Evolutionary conservation across 2,888 invertebrate species (phyloP), one percentile per base, ranked within the genome.

Genomic region (Nemapogon koenigi): DNA sequence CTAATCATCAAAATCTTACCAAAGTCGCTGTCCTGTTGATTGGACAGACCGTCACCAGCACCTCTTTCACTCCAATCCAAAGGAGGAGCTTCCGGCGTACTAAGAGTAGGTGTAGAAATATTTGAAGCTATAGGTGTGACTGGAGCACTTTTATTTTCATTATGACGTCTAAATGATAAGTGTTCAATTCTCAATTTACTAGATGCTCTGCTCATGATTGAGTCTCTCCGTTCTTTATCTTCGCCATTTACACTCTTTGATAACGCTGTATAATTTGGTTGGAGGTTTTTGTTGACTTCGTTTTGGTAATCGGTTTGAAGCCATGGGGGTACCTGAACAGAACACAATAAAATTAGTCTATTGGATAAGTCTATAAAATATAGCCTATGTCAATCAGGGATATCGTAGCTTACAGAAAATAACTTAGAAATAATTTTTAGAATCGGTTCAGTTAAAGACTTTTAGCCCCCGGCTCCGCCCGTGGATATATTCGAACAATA

Each of bases 11-110:
- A 16, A n/a, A n/a, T n/a, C 56, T 72, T 69, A 84, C 89, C 89
- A 59, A 91, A 91, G 62, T 91, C 91, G 42, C 91, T 91, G 62
- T 93, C 93, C 19, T 90, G 91, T 57, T 90, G 91, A 62, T 89
- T 89, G 11, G 92, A 92, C 45, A 90, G 88, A 1, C 93, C 94
- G 59, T 94, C 94, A 0, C 86, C 90, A 3, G 88, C 85, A 3
- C 89, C 90, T 15, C 90, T 75, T 53, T 89, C 88, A 35, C 83
- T 81, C 88, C 89, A 90, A 47, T 88, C 87, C 16, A 86, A 69
- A 1, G 80, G 81, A 39, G 66, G 65, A 41, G 81, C 79, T 2
- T 81, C 79, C 0, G 71, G 68, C 2, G 53, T 52, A 1, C 61
- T 62, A 0, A 59, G 51, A 4, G 60, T 63, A 2, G 63, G 50